These are phyloP conservation scores for Phalangium opilio DNA, from an alignment of 2,888 invertebrate genomes.

Conservation along the genomic window DNA sequence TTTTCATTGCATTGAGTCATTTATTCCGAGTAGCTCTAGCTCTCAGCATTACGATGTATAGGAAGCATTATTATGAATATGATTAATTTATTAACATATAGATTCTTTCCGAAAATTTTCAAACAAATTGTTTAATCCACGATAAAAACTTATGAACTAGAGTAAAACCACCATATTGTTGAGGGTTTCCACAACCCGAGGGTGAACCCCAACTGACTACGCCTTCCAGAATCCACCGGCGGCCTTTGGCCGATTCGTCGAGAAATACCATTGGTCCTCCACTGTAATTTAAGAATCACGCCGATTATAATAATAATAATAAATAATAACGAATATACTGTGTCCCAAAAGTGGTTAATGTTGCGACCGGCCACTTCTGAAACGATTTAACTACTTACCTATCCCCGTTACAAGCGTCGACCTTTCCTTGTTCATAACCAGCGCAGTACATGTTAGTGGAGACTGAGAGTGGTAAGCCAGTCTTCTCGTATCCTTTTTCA, in stretches of 20 bases:
- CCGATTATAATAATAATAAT: too few species aligned
- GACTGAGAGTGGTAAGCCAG: slow-evolving; percentile 14
- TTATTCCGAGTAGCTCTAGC: too few species aligned
- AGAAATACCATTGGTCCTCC: slow-evolving; percentile 22
- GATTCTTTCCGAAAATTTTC: slow-evolving; percentile 1
- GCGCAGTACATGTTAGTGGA: slow-evolving; percentile 17
- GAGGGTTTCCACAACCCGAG: slow-evolving; percentile 18
- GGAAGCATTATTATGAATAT: too few species aligned
- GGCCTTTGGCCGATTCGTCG: slow-evolving; percentile 12
- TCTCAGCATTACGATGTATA: too few species aligned
- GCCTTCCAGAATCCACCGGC: slow-evolving; percentile 20
- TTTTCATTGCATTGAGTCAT: too few species aligned
- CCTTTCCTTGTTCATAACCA: slow-evolving; percentile 11
- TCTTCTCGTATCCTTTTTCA: slow-evolving; percentile 18
- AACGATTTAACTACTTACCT: too few species aligned
- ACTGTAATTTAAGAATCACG: slow-evolving; percentile 4
- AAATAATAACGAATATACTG: too few species aligned
- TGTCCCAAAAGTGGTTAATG: too few species aligned
- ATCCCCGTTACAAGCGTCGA: slow-evolving; percentile 20
- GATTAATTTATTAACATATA: too few species aligned
- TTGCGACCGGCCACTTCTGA: too few species aligned
- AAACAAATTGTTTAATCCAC: slow-evolving; percentile 20
- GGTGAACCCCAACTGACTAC: slow-evolving; percentile 23
- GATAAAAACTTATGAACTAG: slow-evolving; percentile 16
- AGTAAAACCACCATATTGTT: slow-evolving; percentile 21